Conservation (phyloP, 2,113 vertebrate species). For the Scytalopus superciliaris region DNA sequence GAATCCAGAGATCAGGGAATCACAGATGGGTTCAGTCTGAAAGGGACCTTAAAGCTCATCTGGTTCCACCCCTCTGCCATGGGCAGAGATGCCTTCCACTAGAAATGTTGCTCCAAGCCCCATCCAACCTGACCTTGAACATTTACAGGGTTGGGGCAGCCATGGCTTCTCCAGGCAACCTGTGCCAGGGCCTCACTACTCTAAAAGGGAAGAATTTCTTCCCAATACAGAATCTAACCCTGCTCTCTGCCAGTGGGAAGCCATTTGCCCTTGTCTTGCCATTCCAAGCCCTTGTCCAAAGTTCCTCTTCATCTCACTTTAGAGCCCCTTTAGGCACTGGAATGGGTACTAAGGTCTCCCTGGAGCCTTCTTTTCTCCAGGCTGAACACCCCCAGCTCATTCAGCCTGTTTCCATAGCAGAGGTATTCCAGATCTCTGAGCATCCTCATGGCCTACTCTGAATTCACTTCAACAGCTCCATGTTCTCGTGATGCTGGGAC, state of each 20-base stretch:
- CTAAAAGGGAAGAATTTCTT: neutral
- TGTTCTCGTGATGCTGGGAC: neutral
- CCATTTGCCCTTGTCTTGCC: neutral
- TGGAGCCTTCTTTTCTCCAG: neutral
- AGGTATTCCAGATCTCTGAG: neutral
- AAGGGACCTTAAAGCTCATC: rapidly evolving
- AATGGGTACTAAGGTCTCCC: neutral
- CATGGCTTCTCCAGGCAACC: neutral
- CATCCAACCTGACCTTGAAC: neutral
- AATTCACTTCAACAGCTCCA: neutral
- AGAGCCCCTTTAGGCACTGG: neutral
- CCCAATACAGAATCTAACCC: neutral
- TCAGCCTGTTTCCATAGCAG: neutral
- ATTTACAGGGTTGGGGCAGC: neutral
- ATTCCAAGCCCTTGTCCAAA: neutral
- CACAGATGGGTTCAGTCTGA: neutral
- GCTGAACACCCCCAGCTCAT: neutral
- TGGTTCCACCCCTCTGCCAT: rapidly evolving
- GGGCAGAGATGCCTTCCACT: too few relatives aligned
- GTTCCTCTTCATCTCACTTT: neutral
- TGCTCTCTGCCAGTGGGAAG: neutral
- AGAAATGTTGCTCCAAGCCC: neutral
- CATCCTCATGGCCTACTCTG: neutral
- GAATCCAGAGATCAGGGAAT: neutral
- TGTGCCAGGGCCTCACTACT: neutral